Evolutionary conservation across 2,113 vertebrate genomes (phyloP).

Genomic region (Petrocephalus zakoni): DNA sequence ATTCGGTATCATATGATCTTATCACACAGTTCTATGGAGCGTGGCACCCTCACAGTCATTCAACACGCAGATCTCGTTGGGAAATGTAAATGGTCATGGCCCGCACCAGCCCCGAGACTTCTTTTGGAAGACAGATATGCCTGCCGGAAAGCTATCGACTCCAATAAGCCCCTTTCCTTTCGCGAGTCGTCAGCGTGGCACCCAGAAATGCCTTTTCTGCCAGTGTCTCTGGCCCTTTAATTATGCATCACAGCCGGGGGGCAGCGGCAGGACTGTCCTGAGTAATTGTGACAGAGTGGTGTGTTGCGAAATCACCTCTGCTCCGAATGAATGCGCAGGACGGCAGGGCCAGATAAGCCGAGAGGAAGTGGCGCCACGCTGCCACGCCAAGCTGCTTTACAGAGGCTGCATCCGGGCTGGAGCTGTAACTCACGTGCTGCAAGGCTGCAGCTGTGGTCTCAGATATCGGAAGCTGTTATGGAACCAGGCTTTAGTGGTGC

Average conservation of each 20-base stretch:
- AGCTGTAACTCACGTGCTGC: background rate
- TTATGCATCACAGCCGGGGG: background rate
- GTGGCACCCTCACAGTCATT: background rate
- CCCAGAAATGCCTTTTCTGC: background rate
- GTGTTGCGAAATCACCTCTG: background rate
- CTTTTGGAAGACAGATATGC: background rate
- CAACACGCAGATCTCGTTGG: background rate
- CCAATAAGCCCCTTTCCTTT: slow-evolving; percentile 3
- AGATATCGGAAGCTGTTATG: background rate
- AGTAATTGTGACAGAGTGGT: background rate
- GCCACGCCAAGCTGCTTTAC: background rate
- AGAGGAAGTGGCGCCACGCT: background rate
- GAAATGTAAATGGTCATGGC: background rate
- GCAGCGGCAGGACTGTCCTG: background rate
- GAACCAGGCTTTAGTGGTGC: background rate
- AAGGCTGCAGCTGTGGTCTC: background rate
- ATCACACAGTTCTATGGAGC: background rate
- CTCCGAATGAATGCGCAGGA: background rate
- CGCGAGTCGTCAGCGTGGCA: background rate
- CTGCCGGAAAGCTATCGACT: background rate
- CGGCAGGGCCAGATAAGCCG: background rate
- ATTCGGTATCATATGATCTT: slow-evolving; percentile 10
- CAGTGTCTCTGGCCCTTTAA: background rate
- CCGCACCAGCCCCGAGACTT: background rate
- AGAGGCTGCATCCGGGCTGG: background rate